phyloP scores from a whole-genome alignment of 2,113 vertebrate species.

The Sitta europaea region DNA sequence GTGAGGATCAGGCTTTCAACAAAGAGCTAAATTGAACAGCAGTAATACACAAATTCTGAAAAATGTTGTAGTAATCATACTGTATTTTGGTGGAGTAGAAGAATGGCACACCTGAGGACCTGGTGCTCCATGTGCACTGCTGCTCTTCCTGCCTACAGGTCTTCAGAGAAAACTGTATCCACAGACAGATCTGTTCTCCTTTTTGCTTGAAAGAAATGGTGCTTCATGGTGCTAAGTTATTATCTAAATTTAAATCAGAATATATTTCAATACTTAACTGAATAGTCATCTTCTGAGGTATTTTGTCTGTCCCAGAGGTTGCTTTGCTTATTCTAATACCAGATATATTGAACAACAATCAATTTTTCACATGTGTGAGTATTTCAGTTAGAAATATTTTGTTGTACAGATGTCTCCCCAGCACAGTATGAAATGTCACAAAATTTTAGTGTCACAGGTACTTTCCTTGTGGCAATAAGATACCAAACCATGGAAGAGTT shows the following conservation, averaged over 20 bases:
- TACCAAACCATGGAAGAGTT: background rate
- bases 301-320: background rate
- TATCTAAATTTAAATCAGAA: background rate
- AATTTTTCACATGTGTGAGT: background rate
- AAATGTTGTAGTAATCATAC: background rate
- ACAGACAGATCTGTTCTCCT: background rate
- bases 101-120: background rate
- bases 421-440: background rate
- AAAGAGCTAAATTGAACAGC: background rate
- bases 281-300: background rate
- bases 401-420: background rate
- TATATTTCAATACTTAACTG: background rate
- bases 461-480: background rate
- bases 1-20: background rate
- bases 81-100: background rate
- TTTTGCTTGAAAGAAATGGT: constrained; percentile 1
- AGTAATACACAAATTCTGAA: background rate
- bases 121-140: background rate
- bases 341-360: background rate
- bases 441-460: background rate
- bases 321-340: background rate
- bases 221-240: background rate
- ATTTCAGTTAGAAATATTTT: background rate
- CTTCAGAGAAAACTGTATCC: background rate
- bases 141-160: background rate